A percentile compares a stretch with the other conserved stretches of the same genome.
These are phyloP conservation scores for Uria lomvia DNA, from an alignment of 2,113 vertebrate species.

Conservation along the genomic window DNA sequence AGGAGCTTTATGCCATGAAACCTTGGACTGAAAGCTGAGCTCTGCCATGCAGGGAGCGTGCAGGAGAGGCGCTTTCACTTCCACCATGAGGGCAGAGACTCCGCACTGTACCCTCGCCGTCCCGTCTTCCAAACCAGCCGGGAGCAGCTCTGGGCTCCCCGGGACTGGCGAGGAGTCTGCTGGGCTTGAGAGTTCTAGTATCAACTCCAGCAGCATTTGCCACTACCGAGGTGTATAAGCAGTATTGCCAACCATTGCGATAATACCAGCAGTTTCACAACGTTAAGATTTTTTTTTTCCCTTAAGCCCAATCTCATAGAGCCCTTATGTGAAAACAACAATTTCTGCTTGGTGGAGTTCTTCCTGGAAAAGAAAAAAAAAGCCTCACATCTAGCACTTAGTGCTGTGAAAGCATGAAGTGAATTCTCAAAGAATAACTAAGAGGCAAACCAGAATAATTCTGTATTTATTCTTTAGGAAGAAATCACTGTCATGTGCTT, in stretches of 20 bases:
- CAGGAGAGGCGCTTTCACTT: neutral
- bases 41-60: neutral
- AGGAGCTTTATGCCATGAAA: neutral
- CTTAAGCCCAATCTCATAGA: neutral
- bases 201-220: neutral
- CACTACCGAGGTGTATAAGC: neutral
- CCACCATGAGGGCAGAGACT: neutral
- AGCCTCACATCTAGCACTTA: neutral
- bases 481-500: neutral
- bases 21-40: neutral
- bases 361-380: neutral
- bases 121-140: neutral
- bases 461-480: neutral
- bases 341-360: neutral
- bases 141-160: neutral
- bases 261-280: neutral
- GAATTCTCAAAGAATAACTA: neutral
- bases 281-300: neutral
- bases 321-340: neutral
- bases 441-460: neutral
- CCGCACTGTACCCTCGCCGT: rapidly evolving
- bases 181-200: neutral
- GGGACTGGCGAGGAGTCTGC: neutral
- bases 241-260: neutral
- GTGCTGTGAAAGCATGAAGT: neutral